Base-by-base conservation (phyloP, 1,140 invertebrate genomes). In the Pararge aegeria region DNA sequence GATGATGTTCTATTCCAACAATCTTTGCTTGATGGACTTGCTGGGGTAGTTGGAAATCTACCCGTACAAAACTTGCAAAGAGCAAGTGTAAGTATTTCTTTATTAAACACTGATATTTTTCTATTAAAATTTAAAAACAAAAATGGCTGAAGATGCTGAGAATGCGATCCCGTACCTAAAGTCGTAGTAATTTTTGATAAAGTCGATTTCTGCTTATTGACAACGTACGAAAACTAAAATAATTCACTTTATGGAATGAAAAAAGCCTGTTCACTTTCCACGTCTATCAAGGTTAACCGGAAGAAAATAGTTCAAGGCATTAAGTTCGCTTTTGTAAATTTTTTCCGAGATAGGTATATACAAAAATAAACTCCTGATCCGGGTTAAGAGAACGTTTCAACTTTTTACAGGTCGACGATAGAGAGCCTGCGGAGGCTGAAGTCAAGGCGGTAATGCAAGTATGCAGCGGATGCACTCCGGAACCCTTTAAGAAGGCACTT, bases 401-500 rank as follows among this genome's bases (percentile, higher is more conserved):
- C 10, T 44, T 44, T 53, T 65, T 60, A 5, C 75, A 91, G 80
- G 88, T 92, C 37, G 92, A 95, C 24, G 94, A 95, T 66, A 90
- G 94, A n/a, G 95, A 96, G 66, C 95, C 95, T 0, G 95, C 95
- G 0, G 95, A 96, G 78, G 94, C 93, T 16, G 95, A 96, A 79
- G 95, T 96, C 0, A 93, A 91, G 61, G 93, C 93, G 0, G 94
- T 96, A 1, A 95, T 96, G 94, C 91, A 93, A 65, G 84, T 95
- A 1, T 96, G 95, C 76, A 93, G 93, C 38, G 94, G 93, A 2
- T 96, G 95, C 63, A 87, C 92, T 9, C 73, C 90, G 0, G 95
- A 96, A 70, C 95, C 95, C 0, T 96, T 96, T 87, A 93, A 92
- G 21, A 95, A 95, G 65, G 95, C 94, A 0, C 87, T 95, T 0